Percentiles rank a stretch among this genome's conserved stretches.
These are phyloP conservation scores for Botia almorhae DNA, from an alignment of 2,797 vertebrate species.

Conservation along the genomic window DNA sequence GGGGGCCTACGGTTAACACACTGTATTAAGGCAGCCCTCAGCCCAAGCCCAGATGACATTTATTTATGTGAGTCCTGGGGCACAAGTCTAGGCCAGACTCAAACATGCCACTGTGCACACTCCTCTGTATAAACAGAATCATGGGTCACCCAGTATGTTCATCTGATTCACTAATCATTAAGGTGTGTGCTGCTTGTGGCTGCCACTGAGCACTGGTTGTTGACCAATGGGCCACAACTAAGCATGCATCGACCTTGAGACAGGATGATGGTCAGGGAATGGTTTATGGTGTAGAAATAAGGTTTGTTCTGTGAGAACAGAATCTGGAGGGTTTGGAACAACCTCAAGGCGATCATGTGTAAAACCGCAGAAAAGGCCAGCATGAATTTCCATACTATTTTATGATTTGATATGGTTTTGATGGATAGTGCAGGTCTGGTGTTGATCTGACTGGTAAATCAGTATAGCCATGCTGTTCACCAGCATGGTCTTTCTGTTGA, in stretches of 20 bases:
- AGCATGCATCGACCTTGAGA: constrained; percentile 37
- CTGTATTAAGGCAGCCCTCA: constrained; percentile 73
- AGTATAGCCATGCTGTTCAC: background rate
- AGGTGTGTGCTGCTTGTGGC: background rate
- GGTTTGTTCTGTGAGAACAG: background rate
- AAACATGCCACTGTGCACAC: constrained; percentile 61
- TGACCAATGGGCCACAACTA: constrained; percentile 26
- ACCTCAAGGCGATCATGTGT: no score
- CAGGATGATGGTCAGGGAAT: background rate
- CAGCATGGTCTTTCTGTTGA: background rate
- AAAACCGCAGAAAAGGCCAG: no score
- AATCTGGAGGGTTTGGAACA: background rate
- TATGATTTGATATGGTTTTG: no score
- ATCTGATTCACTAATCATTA: constrained; percentile 37
- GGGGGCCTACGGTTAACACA: constrained; percentile 73
- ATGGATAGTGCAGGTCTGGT: no score
- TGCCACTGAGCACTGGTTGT: constrained; percentile 10
- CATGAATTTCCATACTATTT: no score
- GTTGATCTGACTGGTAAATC: background rate
- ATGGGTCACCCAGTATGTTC: constrained; percentile 34
- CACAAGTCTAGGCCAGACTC: constrained; percentile 64
- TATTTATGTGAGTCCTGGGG: constrained; percentile 71
- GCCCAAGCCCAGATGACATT: constrained; percentile 70
- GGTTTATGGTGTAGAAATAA: background rate
- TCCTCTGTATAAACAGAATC: constrained; percentile 44